Conservation (phyloP, 2,113 vertebrate species). For the Oryzias celebensis region DNA sequence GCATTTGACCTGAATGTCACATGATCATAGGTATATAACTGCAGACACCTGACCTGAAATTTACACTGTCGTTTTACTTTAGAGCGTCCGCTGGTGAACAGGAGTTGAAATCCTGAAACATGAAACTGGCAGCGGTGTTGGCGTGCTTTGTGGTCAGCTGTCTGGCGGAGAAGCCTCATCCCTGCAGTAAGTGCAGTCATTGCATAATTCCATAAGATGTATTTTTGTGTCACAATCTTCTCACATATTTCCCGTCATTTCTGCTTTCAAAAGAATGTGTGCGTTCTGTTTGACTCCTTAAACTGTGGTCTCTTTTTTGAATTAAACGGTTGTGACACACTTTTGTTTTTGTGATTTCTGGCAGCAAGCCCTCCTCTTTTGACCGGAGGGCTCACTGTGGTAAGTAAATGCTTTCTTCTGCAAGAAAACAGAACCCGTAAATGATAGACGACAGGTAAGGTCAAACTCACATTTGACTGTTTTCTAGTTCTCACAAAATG, state of each 20-base stretch:
- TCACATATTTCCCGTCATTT: not conserved
- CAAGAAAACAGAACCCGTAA: too few species aligned
- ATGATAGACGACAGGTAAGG: not conserved
- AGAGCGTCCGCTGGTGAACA: not conserved
- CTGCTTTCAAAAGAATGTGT: not conserved
- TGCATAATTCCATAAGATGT: too few species aligned
- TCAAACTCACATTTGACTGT: not conserved
- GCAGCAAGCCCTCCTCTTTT: constrained; percentile 69
- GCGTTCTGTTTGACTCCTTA: not conserved
- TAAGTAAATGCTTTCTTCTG: constrained; percentile 38
- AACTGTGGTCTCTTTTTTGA: not conserved
- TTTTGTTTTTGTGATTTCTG: not conserved
- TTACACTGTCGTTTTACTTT: too few species aligned
- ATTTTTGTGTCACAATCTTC: not conserved
- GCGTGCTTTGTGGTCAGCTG: constrained; percentile 39
- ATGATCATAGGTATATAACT: too few species aligned
- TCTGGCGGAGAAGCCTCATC: constrained; percentile 55
- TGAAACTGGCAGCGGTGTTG: constrained; percentile 39
- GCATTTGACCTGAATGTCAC: too few species aligned
- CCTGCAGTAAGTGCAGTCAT: constrained; percentile 65
- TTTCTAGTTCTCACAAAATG: constrained; percentile 65
- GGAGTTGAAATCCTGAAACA: not conserved
- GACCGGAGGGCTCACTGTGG: constrained; percentile 58
- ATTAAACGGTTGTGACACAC: not conserved
- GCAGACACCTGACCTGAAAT: too few species aligned